These are phyloP conservation scores for Zaprionus lachaisei DNA, from an alignment of 1,140 invertebrate genomes.

Conservation along the genomic window DNA sequence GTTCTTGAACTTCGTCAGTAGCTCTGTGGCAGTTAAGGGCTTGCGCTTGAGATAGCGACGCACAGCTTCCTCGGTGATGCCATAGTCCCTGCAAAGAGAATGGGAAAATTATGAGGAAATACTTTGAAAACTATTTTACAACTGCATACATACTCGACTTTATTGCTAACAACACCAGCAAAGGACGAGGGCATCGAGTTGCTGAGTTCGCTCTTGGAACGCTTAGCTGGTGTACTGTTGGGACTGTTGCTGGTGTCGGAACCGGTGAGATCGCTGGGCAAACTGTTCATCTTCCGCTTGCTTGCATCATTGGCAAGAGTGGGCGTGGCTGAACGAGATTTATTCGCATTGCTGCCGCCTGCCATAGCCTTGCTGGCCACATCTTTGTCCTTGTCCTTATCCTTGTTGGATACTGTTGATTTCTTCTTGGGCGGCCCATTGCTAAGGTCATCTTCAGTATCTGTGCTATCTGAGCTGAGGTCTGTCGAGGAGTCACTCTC, in stretches of 20 bases:
- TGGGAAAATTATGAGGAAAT: background rate
- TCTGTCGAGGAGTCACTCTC: constrained; percentile 88
- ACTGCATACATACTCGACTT: constrained; percentile 72
- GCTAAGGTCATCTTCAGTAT: constrained; percentile 86
- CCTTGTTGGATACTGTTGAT: constrained; percentile 49
- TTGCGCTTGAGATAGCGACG: constrained; percentile 96
- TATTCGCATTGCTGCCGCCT: constrained; percentile 84
- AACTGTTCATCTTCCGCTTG: constrained; percentile 85
- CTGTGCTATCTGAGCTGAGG: constrained; percentile 91
- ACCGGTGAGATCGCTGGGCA: constrained; percentile 85
- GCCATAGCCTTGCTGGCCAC: constrained; percentile 62
- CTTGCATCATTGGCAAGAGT: constrained; percentile 79
- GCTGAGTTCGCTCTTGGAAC: constrained; percentile 86
- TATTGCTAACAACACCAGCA: constrained; percentile 74
- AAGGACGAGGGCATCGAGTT: constrained; percentile 78
- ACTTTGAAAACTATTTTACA: background rate
- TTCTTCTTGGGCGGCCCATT: constrained; percentile 84
- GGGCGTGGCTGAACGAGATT: constrained; percentile 88
- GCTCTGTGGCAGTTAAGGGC: constrained; percentile 97
- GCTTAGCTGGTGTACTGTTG: constrained; percentile 86
- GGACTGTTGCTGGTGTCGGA: constrained; percentile 84
- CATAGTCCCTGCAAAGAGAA: constrained; percentile 89
- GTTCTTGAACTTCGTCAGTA: constrained; percentile 97
- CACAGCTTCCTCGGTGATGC: constrained; percentile 97
- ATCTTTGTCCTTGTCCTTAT: constrained; percentile 66